Conservation (phyloP, 1,140 invertebrate species). For the Atopsyche davidsoni region DNA sequence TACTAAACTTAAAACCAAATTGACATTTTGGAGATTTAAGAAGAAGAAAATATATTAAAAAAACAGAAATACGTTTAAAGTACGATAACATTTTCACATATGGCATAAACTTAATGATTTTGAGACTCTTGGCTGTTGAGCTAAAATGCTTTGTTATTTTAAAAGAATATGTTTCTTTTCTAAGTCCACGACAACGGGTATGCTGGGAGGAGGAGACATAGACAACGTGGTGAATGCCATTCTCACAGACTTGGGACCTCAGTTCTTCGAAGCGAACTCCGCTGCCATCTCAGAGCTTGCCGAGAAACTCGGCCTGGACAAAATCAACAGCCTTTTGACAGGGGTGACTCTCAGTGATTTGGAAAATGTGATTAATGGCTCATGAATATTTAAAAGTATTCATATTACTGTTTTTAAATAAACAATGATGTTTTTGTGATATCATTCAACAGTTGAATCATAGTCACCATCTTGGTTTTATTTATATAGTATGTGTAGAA, state of each 20-base stretch:
- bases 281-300: constrained; percentile 8
- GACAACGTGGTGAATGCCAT: constrained; percentile 39
- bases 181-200: constrained; percentile 34
- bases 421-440: neutral
- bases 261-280: constrained; percentile 34
- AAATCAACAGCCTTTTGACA: constrained; percentile 13
- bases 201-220: constrained; percentile 40
- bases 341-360: constrained; percentile 17
- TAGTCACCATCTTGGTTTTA: no score
- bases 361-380: constrained; percentile 4
- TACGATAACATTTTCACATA: no score
- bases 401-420: neutral
- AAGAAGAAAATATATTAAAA: neutral
- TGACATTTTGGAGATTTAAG: no score
- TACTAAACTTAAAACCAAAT: neutral
- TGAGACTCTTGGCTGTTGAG: no score
- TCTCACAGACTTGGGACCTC: constrained; percentile 36
- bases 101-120: no score
- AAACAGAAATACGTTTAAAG: no score
- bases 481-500: no score
- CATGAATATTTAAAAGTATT: constrained; percentile 1
- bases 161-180: no score
- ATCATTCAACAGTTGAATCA: no score
- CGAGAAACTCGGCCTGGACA: neutral
- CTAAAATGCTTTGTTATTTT: no score